Evolutionary conservation across 2,113 vertebrate genomes (phyloP).

Genomic region (Mastomys coucha): DNA sequence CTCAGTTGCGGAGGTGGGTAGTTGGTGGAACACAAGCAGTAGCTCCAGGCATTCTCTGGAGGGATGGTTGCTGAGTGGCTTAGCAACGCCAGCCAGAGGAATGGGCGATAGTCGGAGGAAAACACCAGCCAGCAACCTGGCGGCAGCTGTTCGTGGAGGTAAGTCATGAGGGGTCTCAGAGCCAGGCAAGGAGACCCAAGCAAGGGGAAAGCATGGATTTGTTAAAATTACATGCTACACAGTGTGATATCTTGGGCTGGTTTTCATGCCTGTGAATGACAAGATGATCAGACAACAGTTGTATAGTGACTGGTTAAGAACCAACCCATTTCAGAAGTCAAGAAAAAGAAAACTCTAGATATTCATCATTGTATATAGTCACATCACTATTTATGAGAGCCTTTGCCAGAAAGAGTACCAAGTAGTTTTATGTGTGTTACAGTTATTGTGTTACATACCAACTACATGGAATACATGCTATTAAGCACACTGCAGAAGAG

Average conservation of each 20-base stretch:
- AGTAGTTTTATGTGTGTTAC: background rate
- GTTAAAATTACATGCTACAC: too few species aligned
- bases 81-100: too few species aligned
- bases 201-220: too few species aligned
- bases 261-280: background rate
- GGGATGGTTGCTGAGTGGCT: too few species aligned
- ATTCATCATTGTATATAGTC: background rate
- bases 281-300: background rate
- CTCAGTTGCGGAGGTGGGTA: too few species aligned
- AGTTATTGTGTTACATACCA: background rate
- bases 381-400: background rate
- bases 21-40: too few species aligned
- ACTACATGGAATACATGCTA: background rate
- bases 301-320: background rate
- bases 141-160: too few species aligned
- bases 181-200: too few species aligned
- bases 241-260: background rate
- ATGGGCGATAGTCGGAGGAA: too few species aligned
- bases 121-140: too few species aligned
- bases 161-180: too few species aligned
- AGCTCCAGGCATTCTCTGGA: too few species aligned
- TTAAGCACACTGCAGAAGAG: background rate
- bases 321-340: background rate
- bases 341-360: background rate
- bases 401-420: background rate